A percentile compares a stretch with the other conserved stretches of the same genome.
Conservation (phyloP, 2,113 vertebrate genomes). For the Psilopogon haemacephalus region DNA sequence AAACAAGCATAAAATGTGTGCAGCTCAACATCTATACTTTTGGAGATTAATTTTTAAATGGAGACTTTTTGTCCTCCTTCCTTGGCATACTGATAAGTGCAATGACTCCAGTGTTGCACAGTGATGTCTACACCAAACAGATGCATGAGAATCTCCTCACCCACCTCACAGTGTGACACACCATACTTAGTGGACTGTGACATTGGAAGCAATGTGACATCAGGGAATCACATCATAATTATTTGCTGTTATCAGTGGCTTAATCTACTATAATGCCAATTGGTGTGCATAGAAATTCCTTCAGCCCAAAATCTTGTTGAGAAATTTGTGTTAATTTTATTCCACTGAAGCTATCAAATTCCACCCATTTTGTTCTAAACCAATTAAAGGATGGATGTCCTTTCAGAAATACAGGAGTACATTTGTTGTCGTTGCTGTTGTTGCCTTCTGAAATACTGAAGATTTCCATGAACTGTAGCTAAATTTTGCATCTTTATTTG, state of each 20-base stretch:
- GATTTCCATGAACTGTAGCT: not conserved
- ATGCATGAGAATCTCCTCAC: not conserved
- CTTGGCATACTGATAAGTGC: not conserved
- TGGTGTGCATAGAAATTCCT: not conserved
- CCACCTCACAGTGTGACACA: not conserved
- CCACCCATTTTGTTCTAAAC: not conserved
- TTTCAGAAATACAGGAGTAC: not conserved
- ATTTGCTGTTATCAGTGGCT: not conserved
- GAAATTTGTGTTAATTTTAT: not conserved
- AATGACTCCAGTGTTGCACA: not conserved
- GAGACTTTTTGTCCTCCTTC: not conserved
- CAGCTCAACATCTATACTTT: not conserved
- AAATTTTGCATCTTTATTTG: not conserved
- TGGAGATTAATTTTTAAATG: not conserved
- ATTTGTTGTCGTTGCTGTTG: not conserved
- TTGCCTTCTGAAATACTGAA: not conserved
- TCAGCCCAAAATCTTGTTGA: not conserved
- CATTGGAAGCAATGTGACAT: not conserved
- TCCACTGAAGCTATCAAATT: not conserved
- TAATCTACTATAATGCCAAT: not conserved
- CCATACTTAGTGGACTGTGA: not conserved
- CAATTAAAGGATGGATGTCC: not conserved
- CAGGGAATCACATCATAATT: not conserved
- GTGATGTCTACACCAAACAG: not conserved
- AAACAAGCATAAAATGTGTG: not conserved